Base-by-base conservation (phyloP, 2,888 invertebrate genomes). In the Gandaritis pyraliata region DNA sequence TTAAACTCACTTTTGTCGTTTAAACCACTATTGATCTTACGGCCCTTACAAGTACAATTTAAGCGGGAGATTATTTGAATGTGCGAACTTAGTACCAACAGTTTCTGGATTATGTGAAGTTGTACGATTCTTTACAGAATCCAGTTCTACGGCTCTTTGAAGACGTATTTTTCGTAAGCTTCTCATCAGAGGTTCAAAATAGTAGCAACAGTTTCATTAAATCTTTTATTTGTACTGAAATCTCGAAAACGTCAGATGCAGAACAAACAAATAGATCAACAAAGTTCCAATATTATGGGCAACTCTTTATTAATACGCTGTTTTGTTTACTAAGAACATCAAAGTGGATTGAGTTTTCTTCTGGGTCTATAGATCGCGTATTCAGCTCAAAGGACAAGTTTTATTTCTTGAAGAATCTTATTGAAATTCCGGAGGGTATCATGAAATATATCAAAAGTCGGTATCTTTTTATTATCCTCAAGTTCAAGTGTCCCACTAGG, bases 41-140 rank as follows among this genome's bases (percentile, higher is more conserved):
- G n/a, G n/a, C n/a, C n/a, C n/a, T n/a, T n/a, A n/a, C 16, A 60
- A 57, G 56, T 60, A 23, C 16, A 60, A 57, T 52, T 60, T 50
- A 41, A 51, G 18, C 38, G 13, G n/a, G 29, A 48, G 38, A 56
- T 61, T 56, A 59, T 58, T 61, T 58, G 48, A 61, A 58, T 39
- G 39, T 11, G 15, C 33, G 10, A 33, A 33, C 33, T 10, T 33
- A 33, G 33, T 8, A 33, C 33, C 33, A 33, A 33, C 33, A 33
- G 6, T 30, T 30, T 30, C 8, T 8, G 33, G 10, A 33, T 33
- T n/a, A n/a, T n/a, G n/a, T n/a, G n/a, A n/a, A n/a, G n/a, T n/a
- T n/a, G n/a, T n/a, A n/a, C n/a, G n/a, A n/a, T n/a, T n/a, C n/a
- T n/a, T n/a, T n/a, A n/a, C n/a, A n/a, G n/a, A n/a, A n/a, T n/a